Base-by-base conservation (phyloP, 53 echinoderm and acorn worm species). In the Echinarachnius parma region DNA sequence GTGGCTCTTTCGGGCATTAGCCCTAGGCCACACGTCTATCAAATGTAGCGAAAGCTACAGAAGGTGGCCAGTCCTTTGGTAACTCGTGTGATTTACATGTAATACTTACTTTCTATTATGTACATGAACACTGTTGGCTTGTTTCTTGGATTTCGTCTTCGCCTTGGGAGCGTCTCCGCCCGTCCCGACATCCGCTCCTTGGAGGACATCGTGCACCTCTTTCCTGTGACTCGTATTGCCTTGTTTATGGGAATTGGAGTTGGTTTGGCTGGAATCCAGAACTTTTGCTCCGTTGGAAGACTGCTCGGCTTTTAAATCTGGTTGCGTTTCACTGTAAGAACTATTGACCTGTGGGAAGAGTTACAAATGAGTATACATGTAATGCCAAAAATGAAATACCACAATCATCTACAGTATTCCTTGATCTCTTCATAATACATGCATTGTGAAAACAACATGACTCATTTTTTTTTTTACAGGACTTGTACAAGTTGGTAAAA, bases 161-260 rank as follows among this genome's bases (percentile, higher is more conserved):
- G 7, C 34, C 9, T 66, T 66, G 4, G 0, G 30, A 21, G 21
- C 29, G 46, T 46, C 66, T 48, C 48, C 48, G 1, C 48, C 48
- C 20, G 48, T 48, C 31, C 48, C 70, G n/a, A 13, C 45, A 4
- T 47, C 49, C 29, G 14, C 66, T 14, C 52, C 39, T 34, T 53
- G 53, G 54, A 53, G 22, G 4, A 53, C 54, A 34, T 35, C 70
- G 1, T 70, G 70, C 34, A 70, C 28, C 36, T 70, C 70, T 31
- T 70, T 70, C 24, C 70, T 32, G 33, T 70, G 70, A 52, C 53
- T 70, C 2, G 53, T 53, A 70, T 53, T 20, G 25, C 3, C 24
- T 24, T 70, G 53, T 11, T 34, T 9, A 35, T 70, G 70, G 3
- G 34, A 29, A 22, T 66, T 31, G 18, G 48, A 24, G 30, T 66